A percentile compares a stretch with the other conserved stretches of the same genome.
phyloP scores from a whole-genome alignment of 2,113 vertebrate genomes.

The Ranitomeya variabilis region DNA sequence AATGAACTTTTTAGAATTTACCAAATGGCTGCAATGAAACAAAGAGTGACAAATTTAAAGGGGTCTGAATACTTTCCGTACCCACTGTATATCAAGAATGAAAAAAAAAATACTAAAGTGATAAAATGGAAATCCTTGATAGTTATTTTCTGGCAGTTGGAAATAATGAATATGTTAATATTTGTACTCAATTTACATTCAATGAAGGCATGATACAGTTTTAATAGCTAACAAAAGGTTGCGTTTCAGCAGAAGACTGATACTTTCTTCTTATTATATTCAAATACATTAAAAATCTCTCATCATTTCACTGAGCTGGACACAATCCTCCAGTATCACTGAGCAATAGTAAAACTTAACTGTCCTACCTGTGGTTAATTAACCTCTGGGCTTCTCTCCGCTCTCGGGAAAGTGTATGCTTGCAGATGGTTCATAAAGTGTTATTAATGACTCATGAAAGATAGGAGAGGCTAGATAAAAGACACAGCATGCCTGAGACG shows the following conservation, averaged over 20 bases:
- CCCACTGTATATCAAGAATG: too few species aligned
- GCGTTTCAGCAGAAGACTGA: not conserved
- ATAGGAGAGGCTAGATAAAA: slow-evolving; percentile 51
- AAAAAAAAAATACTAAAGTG: too few species aligned
- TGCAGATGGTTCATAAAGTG: slow-evolving; percentile 33
- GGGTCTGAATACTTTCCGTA: too few species aligned
- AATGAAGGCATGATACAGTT: not conserved
- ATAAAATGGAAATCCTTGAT: not conserved
- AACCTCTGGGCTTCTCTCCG: slow-evolving; percentile 54
- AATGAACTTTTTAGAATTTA: too few species aligned
- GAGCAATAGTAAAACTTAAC: slow-evolving; percentile 47
- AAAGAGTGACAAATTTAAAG: too few species aligned
- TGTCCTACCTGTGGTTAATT: slow-evolving; percentile 58
- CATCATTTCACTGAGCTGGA: slow-evolving; percentile 35
- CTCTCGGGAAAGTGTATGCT: slow-evolving; percentile 52
- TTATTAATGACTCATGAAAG: slow-evolving; percentile 54
- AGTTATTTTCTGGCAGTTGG: not conserved
- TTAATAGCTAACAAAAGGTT: not conserved
- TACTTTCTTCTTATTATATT: not conserved
- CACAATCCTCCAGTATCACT: slow-evolving; percentile 41
- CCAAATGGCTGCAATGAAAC: too few species aligned
- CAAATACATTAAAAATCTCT: slow-evolving; percentile 6
- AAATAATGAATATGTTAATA: not conserved
- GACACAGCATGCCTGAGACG: slow-evolving; percentile 26
- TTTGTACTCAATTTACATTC: not conserved